Percentiles rank a stretch among this genome's conserved stretches.
Conservation (phyloP, 1,140 invertebrate species). For the Drosophila takahashii region DNA sequence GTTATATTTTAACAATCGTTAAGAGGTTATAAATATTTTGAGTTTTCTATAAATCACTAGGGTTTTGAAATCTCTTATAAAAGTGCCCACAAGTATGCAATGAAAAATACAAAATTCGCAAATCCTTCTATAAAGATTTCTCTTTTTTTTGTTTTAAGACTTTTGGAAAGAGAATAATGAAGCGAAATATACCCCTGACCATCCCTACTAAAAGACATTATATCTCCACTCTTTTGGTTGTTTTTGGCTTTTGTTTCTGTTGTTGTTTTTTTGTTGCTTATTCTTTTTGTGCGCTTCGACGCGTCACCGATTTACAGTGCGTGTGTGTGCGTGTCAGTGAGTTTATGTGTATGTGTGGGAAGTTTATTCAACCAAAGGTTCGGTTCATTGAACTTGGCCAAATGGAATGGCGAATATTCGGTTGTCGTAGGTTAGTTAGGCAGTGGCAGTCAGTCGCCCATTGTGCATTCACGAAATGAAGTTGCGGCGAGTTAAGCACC, state of each 20-base stretch:
- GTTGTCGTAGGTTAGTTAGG: slow-evolving; percentile 79
- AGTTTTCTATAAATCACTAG: too few relatives aligned
- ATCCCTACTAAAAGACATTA: slow-evolving; percentile 61
- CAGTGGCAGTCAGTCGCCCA: slow-evolving; percentile 47
- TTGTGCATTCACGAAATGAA: slow-evolving; percentile 79
- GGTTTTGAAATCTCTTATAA: not conserved
- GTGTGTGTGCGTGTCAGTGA: slow-evolving; percentile 25
- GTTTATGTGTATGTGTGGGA: slow-evolving; percentile 39
- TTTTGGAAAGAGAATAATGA: not conserved
- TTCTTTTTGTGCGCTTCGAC: slow-evolving; percentile 65
- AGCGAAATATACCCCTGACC: slow-evolving; percentile 12
- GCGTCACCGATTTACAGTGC: slow-evolving; percentile 57
- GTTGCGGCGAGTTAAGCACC: slow-evolving; percentile 76
- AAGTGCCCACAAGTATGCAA: not conserved
- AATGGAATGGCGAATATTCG: slow-evolving; percentile 82
- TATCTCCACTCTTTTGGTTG: slow-evolving; percentile 59
- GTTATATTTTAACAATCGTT: too few relatives aligned
- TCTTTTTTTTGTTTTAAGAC: not conserved
- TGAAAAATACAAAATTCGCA: too few relatives aligned
- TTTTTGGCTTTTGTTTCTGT: slow-evolving; percentile 60
- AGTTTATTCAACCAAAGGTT: slow-evolving; percentile 82
- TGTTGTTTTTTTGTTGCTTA: slow-evolving; percentile 39
- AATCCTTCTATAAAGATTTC: too few relatives aligned
- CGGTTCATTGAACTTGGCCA: slow-evolving; percentile 81
- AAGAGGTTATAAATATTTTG: too few relatives aligned